phyloP scores from a whole-genome alignment of 2,888 invertebrate genomes.

The Netelia fuscicornis region DNA sequence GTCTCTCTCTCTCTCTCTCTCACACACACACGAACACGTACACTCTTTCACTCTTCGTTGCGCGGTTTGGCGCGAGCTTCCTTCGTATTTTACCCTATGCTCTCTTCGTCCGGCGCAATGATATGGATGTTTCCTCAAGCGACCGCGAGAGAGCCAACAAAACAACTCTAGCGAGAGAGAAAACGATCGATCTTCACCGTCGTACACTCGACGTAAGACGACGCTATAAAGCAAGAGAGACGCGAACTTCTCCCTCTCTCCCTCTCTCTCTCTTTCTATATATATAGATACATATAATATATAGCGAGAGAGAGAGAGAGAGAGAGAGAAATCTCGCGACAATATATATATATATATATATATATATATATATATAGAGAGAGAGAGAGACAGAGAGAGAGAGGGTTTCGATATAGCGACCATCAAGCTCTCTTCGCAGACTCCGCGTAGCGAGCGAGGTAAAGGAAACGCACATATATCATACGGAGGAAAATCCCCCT shows the following conservation, averaged over 20 bases:
- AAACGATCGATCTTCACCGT: constrained; percentile 65
- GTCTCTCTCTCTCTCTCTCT: neutral
- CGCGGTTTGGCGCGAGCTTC: neutral
- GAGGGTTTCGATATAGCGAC: no score
- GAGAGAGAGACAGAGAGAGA: no score
- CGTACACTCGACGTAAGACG: constrained; percentile 63
- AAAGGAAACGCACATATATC: constrained; percentile 5
- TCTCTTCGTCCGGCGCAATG: no score
- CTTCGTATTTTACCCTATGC: no score
- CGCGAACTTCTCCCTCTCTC: neutral
- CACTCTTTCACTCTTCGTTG: neutral
- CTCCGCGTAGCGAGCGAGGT: no score
- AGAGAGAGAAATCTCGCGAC: no score
- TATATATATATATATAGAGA: no score
- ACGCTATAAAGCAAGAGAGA: constrained; percentile 68
- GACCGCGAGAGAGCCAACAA: constrained; percentile 1
- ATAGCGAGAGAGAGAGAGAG: no score
- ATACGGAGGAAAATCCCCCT: constrained; percentile 10
- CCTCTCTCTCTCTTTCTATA: no score
- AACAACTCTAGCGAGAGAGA: constrained; percentile 46
- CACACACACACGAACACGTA: neutral
- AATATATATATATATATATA: no score
- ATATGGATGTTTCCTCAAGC: neutral
- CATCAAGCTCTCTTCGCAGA: no score
- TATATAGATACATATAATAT: no score